Conservation (phyloP, 2,888 invertebrate species). For the Hymenopus coronatus region DNA sequence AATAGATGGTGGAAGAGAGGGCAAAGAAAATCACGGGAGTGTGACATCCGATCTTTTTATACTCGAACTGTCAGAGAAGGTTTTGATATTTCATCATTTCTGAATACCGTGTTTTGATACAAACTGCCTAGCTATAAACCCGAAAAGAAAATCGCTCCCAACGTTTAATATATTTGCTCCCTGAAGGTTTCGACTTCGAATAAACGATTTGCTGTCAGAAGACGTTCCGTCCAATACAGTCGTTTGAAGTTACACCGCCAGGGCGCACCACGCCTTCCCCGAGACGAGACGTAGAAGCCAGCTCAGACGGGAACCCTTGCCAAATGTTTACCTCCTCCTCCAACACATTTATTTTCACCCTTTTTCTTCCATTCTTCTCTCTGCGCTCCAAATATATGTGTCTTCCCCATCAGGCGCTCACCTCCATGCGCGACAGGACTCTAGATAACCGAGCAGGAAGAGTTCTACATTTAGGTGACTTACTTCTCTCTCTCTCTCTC, state of each 20-base stretch:
- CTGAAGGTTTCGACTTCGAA: not conserved
- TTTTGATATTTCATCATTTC: no score
- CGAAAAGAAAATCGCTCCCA: no score
- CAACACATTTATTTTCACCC: not conserved
- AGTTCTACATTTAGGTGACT: no score
- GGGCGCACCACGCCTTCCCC: not conserved
- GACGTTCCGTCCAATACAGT: not conserved
- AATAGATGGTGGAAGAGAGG: no score
- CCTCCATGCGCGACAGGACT: not conserved
- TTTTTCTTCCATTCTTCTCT: not conserved
- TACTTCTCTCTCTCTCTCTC: no score
- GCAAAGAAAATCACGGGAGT: no score
- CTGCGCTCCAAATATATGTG: not conserved
- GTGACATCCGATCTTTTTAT: no score
- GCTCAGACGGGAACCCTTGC: not conserved
- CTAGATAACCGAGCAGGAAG: not conserved
- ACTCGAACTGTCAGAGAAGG: no score
- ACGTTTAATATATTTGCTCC: no score
- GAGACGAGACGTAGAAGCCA: not conserved
- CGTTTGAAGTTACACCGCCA: not conserved
- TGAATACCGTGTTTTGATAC: no score
- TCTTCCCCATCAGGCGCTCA: not conserved
- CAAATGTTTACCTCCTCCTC: not conserved
- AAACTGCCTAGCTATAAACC: no score
- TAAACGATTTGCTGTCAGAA: not conserved